These are phyloP conservation scores for Carabus problematicus DNA, from an alignment of 2,888 invertebrate species.

Conservation along the genomic window DNA sequence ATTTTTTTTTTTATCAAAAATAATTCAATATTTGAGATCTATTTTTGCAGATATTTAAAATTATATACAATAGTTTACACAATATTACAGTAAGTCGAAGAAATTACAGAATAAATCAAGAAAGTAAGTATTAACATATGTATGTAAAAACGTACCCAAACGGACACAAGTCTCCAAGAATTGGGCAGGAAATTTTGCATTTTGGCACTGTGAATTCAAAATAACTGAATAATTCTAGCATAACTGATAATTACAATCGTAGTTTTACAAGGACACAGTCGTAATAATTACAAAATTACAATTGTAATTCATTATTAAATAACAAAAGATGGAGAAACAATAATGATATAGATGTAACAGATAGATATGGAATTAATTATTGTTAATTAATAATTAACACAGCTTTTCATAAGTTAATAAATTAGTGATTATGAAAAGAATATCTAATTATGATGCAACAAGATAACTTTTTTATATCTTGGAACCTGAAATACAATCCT, in stretches of 20 bases:
- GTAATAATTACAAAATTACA: slow-evolving; percentile 12
- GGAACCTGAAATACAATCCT: slow-evolving; percentile 53
- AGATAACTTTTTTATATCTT: slow-evolving; percentile 47
- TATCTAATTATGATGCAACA: slow-evolving; percentile 20
- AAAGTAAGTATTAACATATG: too few species aligned
- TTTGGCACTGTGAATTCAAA: slow-evolving; percentile 41
- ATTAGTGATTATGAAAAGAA: not conserved
- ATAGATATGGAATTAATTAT: not conserved
- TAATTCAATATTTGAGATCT: too few species aligned
- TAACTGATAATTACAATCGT: not conserved
- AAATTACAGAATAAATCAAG: too few species aligned
- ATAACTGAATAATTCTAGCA: slow-evolving; percentile 8
- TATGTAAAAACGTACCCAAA: too few species aligned
- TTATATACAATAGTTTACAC: too few species aligned
- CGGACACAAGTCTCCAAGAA: not conserved
- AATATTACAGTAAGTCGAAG: too few species aligned
- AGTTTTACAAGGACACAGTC: not conserved
- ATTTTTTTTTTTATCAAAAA: too few species aligned
- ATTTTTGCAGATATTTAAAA: too few species aligned
- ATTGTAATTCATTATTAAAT: not conserved
- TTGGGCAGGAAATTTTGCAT: slow-evolving; percentile 8
- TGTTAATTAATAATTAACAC: slow-evolving; percentile 4
- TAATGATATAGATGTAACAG: slow-evolving; percentile 3
- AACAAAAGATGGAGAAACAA: slow-evolving; percentile 7
- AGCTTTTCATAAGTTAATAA: not conserved